Conservation (phyloP, 2,888 invertebrate species). For the Gnatocerus cornutus region DNA sequence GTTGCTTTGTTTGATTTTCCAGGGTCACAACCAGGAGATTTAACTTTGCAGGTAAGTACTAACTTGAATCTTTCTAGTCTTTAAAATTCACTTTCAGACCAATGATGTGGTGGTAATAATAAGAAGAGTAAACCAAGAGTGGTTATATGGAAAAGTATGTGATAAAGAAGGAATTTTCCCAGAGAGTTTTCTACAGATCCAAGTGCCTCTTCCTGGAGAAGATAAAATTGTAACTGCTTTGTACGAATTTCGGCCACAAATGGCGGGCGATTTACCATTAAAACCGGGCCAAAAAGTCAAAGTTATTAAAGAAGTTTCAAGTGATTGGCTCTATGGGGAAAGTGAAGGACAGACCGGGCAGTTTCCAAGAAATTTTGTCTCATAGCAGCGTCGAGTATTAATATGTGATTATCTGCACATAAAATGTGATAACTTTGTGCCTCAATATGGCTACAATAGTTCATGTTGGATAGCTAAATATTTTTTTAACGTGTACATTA, state of each 20-base stretch:
- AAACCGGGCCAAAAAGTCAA: constrained; percentile 73
- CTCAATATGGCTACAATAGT: constrained; percentile 42
- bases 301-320: constrained; percentile 80
- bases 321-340: constrained; percentile 87
- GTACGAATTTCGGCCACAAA: constrained; percentile 80
- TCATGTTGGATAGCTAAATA: constrained; percentile 25
- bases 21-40: constrained; percentile 83
- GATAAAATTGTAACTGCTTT: constrained; percentile 77
- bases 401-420: constrained; percentile 54
- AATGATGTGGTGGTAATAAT: constrained; percentile 83
- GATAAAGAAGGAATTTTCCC: constrained; percentile 87
- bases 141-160: constrained; percentile 82
- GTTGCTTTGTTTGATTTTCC: constrained; percentile 86
- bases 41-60: constrained; percentile 86
- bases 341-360: constrained; percentile 80
- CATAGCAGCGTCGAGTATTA: constrained; percentile 40
- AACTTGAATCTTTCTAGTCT: background rate
- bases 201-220: constrained; percentile 77
- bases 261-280: constrained; percentile 63
- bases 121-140: constrained; percentile 83
- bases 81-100: constrained; percentile 72
- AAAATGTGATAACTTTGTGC: constrained; percentile 57
- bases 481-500: constrained; percentile 29
- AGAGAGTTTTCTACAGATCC: constrained; percentile 83
- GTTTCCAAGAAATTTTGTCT: constrained; percentile 86